Evolutionary conservation across 2,888 invertebrate species (phyloP), one percentile per base, ranked within the genome.

Genomic region (Dioctria rufipes): DNA sequence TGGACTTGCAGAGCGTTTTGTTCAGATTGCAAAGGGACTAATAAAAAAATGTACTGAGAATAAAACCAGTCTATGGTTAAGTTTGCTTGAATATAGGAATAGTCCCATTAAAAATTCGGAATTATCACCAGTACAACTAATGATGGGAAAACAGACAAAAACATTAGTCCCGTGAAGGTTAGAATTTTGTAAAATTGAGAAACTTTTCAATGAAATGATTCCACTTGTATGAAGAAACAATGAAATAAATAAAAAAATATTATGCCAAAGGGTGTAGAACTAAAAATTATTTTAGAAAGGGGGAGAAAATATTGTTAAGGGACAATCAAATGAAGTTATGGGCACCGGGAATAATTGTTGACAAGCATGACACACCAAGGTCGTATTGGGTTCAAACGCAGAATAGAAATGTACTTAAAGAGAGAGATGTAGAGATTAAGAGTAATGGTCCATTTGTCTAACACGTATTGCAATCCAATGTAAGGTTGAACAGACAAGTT

Each of bases 241-340:
- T 46, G n/a, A 61, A n/a, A 58, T 40, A 13, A 75, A 75, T 61
- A 61, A 78, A 54, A 40, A 51, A n/a, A n/a, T 78, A 78, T 46
- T 66, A 78, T 67, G 54, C 66, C 42, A 66, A 39, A 40, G n/a
- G 42, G 9, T 9, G n/a, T 5, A 78, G 40, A 58, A n/a, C 11
- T 42, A 51, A 58, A 58, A 37, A 67, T 9, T 9, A 11, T 4
- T 78, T 67, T 8, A 39, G 54, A 51, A 25, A 78, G 42, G 65
- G 54, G 39, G 66, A 78, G 25, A 78, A 58, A 8, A 40, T 78
- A 66, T 78, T 66, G 78, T 67, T 65, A n/a, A 66, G 54, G 49
- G 43, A 78, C 40, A 40, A 13, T 13, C 40, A 67, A 13, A 11
- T 25, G 8, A 60, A 25, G 11, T 6, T 3, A 4, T 60, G 49